phyloP scores from a whole-genome alignment of 2,888 invertebrate genomes.

The Tubulanus polymorphus region DNA sequence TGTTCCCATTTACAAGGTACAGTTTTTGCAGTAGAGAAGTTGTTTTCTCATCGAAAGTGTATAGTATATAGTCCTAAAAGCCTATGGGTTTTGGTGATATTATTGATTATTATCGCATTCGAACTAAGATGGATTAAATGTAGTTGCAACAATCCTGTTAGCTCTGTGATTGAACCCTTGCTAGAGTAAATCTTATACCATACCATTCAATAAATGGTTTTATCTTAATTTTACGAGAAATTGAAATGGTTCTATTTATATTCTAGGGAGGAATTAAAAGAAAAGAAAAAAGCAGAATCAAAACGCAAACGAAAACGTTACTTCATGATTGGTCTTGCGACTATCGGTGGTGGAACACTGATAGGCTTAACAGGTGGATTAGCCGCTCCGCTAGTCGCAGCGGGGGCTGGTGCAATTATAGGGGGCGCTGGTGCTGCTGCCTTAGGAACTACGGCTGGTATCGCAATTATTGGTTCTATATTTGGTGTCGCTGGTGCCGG shows the following conservation, averaged over 20 bases:
- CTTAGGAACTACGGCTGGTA: constrained; percentile 46
- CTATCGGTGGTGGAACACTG: constrained; percentile 64
- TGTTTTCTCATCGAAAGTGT: no score
- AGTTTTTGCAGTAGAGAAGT: no score
- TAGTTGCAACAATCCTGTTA: no score
- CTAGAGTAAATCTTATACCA: no score
- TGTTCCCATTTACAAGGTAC: no score
- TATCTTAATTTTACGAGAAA: background rate
- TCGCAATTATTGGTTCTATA: constrained; percentile 59
- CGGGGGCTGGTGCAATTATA: constrained; percentile 54
- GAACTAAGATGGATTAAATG: background rate
- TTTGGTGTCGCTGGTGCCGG: constrained; percentile 69
- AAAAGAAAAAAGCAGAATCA: constrained; percentile 55
- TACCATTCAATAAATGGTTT: no score
- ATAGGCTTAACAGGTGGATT: constrained; percentile 65
- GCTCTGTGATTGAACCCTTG: no score
- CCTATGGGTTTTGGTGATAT: no score
- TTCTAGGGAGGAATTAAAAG: constrained; percentile 57
- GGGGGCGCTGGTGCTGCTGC: constrained; percentile 57
- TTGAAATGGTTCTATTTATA: constrained; percentile 5
- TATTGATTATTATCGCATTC: background rate
- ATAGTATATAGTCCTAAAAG: no score
- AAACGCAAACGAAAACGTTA: constrained; percentile 61
- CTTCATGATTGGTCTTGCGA: constrained; percentile 63
- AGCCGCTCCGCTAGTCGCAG: constrained; percentile 62